phyloP scores from a whole-genome alignment of 2,113 vertebrate species.

The Tretioscincus oriximinensis region DNA sequence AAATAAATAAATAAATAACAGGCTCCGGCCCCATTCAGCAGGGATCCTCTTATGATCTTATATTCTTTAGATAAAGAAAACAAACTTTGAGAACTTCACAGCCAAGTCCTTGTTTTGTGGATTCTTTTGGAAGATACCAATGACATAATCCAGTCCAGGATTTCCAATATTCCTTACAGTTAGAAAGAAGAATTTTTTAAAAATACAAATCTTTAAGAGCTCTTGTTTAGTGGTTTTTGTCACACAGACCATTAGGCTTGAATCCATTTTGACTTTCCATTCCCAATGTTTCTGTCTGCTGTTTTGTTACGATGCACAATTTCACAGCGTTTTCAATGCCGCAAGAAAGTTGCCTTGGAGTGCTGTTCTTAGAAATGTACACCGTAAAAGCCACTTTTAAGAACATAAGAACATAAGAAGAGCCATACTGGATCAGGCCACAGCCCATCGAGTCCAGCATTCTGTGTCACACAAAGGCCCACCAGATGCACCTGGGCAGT shows the following conservation, averaged over 20 bases:
- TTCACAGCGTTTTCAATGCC: neutral
- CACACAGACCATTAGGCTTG: neutral
- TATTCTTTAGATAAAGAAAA: too few relatives aligned
- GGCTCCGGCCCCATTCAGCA: too few relatives aligned
- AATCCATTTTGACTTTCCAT: neutral
- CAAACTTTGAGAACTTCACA: too few relatives aligned
- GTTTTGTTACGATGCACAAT: neutral
- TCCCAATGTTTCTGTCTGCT: neutral
- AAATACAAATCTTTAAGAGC: neutral
- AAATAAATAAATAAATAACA: too few relatives aligned
- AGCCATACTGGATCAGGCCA: too few relatives aligned
- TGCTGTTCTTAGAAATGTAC: neutral
- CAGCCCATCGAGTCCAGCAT: too few relatives aligned
- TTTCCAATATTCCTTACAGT: neutral
- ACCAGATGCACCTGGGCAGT: too few relatives aligned
- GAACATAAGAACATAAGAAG: too few relatives aligned
- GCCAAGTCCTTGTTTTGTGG: neutral
- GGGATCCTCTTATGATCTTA: too few relatives aligned
- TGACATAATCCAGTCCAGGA: neutral
- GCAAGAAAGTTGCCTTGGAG: neutral
- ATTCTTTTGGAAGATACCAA: too few relatives aligned
- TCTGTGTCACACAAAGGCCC: too few relatives aligned
- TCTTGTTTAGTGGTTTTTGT: neutral
- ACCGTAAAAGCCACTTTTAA: neutral
- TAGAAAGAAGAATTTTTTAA: neutral